Base-by-base conservation (phyloP, 2,797 vertebrate species). In the Rhodeus uyekii region DNA sequence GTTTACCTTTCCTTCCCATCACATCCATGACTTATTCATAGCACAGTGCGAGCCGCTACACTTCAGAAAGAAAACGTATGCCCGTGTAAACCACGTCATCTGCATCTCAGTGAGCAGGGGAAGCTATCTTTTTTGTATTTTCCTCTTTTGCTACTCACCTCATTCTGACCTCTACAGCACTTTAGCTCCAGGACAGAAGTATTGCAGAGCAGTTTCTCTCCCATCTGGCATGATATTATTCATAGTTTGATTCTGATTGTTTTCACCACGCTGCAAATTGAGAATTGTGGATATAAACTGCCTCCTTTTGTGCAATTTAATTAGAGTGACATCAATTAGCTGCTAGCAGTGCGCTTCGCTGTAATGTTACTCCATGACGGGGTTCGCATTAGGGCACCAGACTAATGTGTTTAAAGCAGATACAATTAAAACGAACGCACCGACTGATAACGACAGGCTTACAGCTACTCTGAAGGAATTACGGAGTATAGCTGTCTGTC, bases 381-480 rank as follows among this genome's bases (percentile, higher is more conserved):
- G 89, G 86, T 85, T 84, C 79, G 83, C 87, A 85, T 90, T 90
- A 91, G 87, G 90, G 90, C 89, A 89, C 80, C 53, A 71, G 90
- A 87, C 93, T 95, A 95, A 95, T 93, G 93, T 94, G 88, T 94
- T 95, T 94, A 94, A 93, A 89, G 92, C 90, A 93, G 91, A 91
- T 91, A 90, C 92, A 93, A 94, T 94, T 93, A 93, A 92, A 94
- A 93, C 78, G 89, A 92, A 92, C 60, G 53, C 19, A 76, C 72
- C 27, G 42, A 39, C 82, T 32, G 93, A 94, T 93, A 95, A 94
- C 86, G 87, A 58, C 89, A 88, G 92, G 92, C 92, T 95, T 94
- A 95, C 86, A 89, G 92, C 90, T 93, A 93, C 93, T 95, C 92
- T 92, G 90, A 93, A 83, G 86, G 90, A 93, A 94, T 95, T 94